phyloP scores from a whole-genome alignment of 2,888 invertebrate species.

The Limenitis camilla region DNA sequence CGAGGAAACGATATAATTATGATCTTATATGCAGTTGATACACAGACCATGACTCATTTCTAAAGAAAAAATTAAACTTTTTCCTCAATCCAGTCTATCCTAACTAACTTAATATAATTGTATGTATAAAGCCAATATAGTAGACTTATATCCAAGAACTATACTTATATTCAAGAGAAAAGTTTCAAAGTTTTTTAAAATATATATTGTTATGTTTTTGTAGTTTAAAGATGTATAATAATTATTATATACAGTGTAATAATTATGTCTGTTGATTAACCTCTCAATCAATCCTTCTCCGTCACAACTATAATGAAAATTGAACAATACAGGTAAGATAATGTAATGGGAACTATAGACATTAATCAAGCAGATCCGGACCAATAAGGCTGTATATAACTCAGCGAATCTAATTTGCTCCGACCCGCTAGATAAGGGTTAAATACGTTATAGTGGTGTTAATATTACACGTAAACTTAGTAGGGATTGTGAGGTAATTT shows the following conservation, averaged over 20 bases:
- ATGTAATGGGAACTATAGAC: conserved; percentile 23
- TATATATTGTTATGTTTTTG: too few species aligned
- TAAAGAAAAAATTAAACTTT: not conserved
- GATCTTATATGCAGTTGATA: too few species aligned
- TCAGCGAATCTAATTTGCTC: conserved; percentile 31
- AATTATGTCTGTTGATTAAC: not conserved
- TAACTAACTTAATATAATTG: too few species aligned
- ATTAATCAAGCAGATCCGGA: conserved; percentile 30
- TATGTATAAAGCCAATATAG: too few species aligned
- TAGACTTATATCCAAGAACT: too few species aligned
- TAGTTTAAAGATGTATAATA: not conserved
- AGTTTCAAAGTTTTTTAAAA: too few species aligned
- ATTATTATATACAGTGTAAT: not conserved
- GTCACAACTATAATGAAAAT: conserved; percentile 10
- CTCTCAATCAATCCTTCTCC: conserved; percentile 7
- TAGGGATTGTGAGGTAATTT: conserved; percentile 19
- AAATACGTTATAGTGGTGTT: conserved; percentile 29
- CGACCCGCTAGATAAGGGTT: conserved; percentile 28
- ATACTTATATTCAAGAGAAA: too few species aligned
- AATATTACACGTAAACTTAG: conserved; percentile 29
- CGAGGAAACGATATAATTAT: too few species aligned
- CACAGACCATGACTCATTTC: not conserved
- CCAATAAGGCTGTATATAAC: conserved; percentile 33
- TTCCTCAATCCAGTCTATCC: too few species aligned
- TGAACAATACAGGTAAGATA: conserved; percentile 22